These are phyloP conservation scores for Piezodorus guildinii DNA, from an alignment of 1,140 invertebrate species.

Conservation along the genomic window DNA sequence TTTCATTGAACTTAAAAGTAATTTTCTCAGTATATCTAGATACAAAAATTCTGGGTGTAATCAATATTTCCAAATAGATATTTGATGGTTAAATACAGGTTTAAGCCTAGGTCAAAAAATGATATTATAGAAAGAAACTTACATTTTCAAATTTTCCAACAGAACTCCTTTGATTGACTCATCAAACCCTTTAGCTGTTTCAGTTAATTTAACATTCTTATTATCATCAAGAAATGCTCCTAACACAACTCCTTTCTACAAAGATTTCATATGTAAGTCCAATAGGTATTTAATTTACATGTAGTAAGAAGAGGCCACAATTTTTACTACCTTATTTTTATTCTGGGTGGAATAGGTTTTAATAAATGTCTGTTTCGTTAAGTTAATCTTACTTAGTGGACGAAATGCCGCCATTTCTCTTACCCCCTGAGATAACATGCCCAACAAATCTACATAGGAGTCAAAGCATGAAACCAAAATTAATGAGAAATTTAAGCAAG, in stretches of 20 bases:
- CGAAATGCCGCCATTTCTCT: constrained; percentile 20
- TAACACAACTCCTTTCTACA: constrained; percentile 43
- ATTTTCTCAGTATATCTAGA: too few relatives aligned
- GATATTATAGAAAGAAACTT: constrained; percentile 17
- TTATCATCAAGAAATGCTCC: constrained; percentile 42
- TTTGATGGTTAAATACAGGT: too few relatives aligned
- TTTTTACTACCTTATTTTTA: constrained; percentile 7
- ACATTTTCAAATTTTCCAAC: constrained; percentile 22
- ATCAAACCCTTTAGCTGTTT: constrained; percentile 34
- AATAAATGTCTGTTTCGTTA: background rate
- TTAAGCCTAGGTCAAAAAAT: too few relatives aligned
- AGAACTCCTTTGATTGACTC: constrained; percentile 16
- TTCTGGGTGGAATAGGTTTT: background rate
- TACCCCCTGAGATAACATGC: constrained; percentile 11
- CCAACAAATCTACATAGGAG: background rate
- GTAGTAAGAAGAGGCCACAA: background rate
- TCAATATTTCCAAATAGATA: too few relatives aligned
- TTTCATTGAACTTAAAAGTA: too few relatives aligned
- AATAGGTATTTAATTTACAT: background rate
- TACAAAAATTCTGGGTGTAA: too few relatives aligned
- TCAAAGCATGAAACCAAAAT: background rate
- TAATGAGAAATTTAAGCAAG: background rate
- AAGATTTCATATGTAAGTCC: constrained; percentile 25
- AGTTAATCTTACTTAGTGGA: background rate
- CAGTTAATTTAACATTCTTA: constrained; percentile 37